Percentiles rank a stretch among this genome's conserved stretches.
phyloP scores from a whole-genome alignment of 1,140 invertebrate genomes.

The Calephelis virginiensis region DNA sequence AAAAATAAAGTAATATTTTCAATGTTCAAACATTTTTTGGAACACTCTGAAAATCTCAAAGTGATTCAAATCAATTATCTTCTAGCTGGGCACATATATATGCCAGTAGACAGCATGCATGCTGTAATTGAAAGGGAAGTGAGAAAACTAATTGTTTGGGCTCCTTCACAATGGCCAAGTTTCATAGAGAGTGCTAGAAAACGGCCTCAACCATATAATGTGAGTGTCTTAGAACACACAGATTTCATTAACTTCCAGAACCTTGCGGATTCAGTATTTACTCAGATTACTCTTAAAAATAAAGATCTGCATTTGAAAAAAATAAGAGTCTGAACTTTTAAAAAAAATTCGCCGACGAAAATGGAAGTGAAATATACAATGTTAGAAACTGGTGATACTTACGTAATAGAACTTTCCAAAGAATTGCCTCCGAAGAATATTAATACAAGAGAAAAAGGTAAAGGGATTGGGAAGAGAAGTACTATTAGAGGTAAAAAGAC shows the following conservation, averaged over 20 bases:
- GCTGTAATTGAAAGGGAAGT: conserved; percentile 27
- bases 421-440: conserved; percentile 14
- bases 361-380: conserved; percentile 21
- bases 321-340: conserved; percentile 17
- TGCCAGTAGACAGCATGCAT: conserved; percentile 32
- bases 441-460: conserved; percentile 20
- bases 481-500: conserved; percentile 8
- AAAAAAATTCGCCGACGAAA: conserved; percentile 17
- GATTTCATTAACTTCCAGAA: conserved; percentile 16
- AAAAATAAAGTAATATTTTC: too few species aligned
- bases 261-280: conserved; percentile 14
- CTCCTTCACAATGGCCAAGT: conserved; percentile 28
- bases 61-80: neutral
- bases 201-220: conserved; percentile 16
- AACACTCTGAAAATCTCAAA: too few species aligned
- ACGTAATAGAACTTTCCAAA: conserved; percentile 18
- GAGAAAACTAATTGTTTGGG: conserved; percentile 26
- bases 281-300: conserved; percentile 16
- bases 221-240: neutral
- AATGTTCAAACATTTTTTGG: too few species aligned
- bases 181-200: conserved; percentile 24
- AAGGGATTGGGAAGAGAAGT: conserved; percentile 19
- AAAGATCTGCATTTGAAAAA: conserved; percentile 18
- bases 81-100: conserved; percentile 33
- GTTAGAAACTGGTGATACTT: conserved; percentile 10